A percentile compares a stretch with the other conserved stretches of the same genome.
These are phyloP conservation scores for Schizopygopsis pylzovi DNA, from an alignment of 2,797 vertebrate genomes.

Conservation along the genomic window DNA sequence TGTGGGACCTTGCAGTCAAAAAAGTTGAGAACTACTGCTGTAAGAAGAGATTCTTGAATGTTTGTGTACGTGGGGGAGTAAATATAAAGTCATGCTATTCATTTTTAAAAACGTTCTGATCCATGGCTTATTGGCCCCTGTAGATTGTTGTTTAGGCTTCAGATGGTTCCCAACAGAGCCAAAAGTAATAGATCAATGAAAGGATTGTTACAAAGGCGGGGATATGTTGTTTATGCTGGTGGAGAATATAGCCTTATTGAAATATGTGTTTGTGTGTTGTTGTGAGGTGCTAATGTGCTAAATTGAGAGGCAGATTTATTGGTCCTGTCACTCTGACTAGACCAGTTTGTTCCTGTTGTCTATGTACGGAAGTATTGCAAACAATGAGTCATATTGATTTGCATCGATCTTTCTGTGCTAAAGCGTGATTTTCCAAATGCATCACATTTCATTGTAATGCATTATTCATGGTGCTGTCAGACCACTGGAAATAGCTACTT, in stretches of 20 bases:
- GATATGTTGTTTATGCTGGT: constrained; percentile 44
- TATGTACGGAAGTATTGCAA: constrained; percentile 57
- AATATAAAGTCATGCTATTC: constrained; percentile 3
- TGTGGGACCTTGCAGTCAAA: neutral
- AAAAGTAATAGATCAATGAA: constrained; percentile 32
- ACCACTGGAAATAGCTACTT: constrained; percentile 25
- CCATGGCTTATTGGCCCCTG: constrained; percentile 12
- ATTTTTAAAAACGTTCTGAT: constrained; percentile 19
- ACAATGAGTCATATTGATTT: constrained; percentile 57
- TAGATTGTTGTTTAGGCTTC: constrained; percentile 15
- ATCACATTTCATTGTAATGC: constrained; percentile 34
- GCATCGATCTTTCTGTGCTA: constrained; percentile 49
- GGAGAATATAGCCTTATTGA: constrained; percentile 35
- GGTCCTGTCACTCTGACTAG: constrained; percentile 26
- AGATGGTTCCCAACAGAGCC: constrained; percentile 10
- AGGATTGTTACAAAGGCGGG: constrained; percentile 35
- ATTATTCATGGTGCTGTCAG: constrained; percentile 39
- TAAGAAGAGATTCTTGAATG: neutral
- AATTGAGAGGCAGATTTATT: constrained; percentile 47
- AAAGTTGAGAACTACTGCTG: neutral
- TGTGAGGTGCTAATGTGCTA: constrained; percentile 35
- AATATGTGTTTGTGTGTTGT: neutral
- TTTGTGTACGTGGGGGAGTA: neutral
- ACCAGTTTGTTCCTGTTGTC: constrained; percentile 42
- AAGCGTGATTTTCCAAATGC: constrained; percentile 37